Base-by-base conservation (phyloP, 2,888 invertebrate genomes). In the Pocota personata region DNA sequence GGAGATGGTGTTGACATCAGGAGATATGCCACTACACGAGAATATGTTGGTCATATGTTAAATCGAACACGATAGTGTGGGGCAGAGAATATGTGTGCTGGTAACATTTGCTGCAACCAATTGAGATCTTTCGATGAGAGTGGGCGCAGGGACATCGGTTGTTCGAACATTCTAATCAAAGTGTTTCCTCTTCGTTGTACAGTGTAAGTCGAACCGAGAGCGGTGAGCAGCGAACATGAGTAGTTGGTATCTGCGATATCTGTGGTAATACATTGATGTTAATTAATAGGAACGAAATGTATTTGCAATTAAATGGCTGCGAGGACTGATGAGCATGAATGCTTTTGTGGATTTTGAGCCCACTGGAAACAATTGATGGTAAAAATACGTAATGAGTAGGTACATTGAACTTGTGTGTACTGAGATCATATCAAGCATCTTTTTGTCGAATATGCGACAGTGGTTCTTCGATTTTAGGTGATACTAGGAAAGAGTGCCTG, bases 111-210 rank as follows among this genome's bases (percentile, higher is more conserved):
- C 57, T 58, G 64, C 37, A 32, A 71, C 75, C 84, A 84, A 84
- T 84, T 80, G 84, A 79, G 84, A 84, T 79, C 64, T 79, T 84
- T 30, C 24, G 52, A 75, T 75, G 71, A 27, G 79, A 78, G 83
- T 80, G 84, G 79, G 84, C 80, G 52, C 71, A 40, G 57, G 55
- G 50, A 80, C 84, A 76, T 58, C 40, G 50, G 48, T 75, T 84
- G 69, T 57, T 79, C 79, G 79, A 79, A 75, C 79, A 80, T 80
- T 79, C 84, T 80, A 75, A 84, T 84, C 64, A 66, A 75, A 75
- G 52, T 32, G 62, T 52, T 62, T 67, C 35, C 32, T 24, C 37
- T 43, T 40, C 12, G 55, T 32, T 12, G 35, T 46, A 21, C 27
- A 5, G 14, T 30, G 19, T 5, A 19, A 14, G 48, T 48, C 19